A percentile compares a stretch with the other conserved stretches of the same genome.
Evolutionary conservation across 2,113 vertebrate genomes (phyloP).

Genomic region (Microcebus murinus): DNA sequence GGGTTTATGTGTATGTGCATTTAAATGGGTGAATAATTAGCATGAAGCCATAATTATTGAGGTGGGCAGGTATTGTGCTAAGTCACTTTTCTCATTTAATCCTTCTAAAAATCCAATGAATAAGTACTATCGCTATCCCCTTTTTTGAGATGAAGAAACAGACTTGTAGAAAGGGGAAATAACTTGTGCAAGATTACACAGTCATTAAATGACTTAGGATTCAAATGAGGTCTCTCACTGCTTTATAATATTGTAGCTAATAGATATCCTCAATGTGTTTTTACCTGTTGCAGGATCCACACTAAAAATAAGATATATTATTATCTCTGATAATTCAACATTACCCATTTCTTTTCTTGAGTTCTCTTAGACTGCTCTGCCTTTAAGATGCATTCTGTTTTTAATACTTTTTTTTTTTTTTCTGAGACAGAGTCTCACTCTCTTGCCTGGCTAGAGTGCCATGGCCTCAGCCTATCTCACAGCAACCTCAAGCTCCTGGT

Average conservation of each 20-base stretch:
- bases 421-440: too few relatives aligned
- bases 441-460: too few relatives aligned
- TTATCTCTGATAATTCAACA: neutral
- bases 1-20: neutral
- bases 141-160: slow-evolving; percentile 1
- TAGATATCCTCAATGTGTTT: neutral
- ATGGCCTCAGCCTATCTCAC: too few relatives aligned
- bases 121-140: neutral
- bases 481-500: too few relatives aligned
- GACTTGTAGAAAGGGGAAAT: neutral
- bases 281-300: neutral
- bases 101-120: neutral
- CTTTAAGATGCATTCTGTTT: neutral
- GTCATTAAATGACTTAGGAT: neutral
- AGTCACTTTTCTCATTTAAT: neutral
- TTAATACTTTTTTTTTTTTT: neutral
- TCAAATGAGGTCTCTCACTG: neutral
- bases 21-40: neutral
- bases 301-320: neutral
- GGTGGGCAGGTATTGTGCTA: neutral
- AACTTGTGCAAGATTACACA: neutral
- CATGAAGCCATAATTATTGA: neutral
- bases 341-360: neutral
- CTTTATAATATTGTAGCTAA: neutral
- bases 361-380: neutral